Conservation (phyloP, 2,888 invertebrate genomes). For the Miltochrista miniata region DNA sequence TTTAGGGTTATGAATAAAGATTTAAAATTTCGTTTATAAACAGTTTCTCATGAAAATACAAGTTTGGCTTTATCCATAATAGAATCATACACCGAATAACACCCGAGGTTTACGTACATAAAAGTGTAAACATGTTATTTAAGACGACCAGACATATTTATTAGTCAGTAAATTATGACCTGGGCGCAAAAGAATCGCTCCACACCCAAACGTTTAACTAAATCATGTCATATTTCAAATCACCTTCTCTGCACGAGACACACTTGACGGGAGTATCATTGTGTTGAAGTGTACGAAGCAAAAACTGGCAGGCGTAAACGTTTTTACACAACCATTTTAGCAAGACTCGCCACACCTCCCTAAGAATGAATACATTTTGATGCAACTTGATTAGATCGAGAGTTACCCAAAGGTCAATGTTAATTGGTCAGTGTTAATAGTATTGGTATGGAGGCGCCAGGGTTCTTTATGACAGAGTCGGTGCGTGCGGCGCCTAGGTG, state of each 20-base stretch:
- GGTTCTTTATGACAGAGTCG: slow-evolving; percentile 57
- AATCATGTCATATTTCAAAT: slow-evolving; percentile 16
- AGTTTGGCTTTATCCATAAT: too few species aligned
- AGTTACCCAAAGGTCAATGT: slow-evolving; percentile 24
- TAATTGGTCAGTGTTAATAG: slow-evolving; percentile 43
- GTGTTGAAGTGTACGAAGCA: slow-evolving; percentile 39
- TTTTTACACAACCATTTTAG: slow-evolving; percentile 30
- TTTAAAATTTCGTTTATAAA: too few species aligned
- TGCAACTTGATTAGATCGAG: slow-evolving; percentile 25
- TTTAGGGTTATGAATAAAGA: too few species aligned
- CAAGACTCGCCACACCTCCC: slow-evolving; percentile 23
- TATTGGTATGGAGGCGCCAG: slow-evolving; percentile 52
- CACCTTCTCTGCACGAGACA: slow-evolving; percentile 16
- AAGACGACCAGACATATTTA: too few species aligned
- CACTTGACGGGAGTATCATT: slow-evolving; percentile 43
- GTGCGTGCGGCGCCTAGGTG: slow-evolving; percentile 60
- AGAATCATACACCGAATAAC: too few species aligned
- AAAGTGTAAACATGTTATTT: too few species aligned
- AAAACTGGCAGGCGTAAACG: slow-evolving; percentile 39
- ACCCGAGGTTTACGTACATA: too few species aligned
- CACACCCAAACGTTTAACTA: background rate
- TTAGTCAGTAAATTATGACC: too few species aligned
- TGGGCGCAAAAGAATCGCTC: too few species aligned
- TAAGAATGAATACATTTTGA: slow-evolving; percentile 13
- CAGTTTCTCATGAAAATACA: too few species aligned